Percentiles rank a stretch among this genome's conserved stretches.
These are phyloP conservation scores for Cheirogaleus medius DNA, from an alignment of 2,113 vertebrate genomes.

Conservation along the genomic window DNA sequence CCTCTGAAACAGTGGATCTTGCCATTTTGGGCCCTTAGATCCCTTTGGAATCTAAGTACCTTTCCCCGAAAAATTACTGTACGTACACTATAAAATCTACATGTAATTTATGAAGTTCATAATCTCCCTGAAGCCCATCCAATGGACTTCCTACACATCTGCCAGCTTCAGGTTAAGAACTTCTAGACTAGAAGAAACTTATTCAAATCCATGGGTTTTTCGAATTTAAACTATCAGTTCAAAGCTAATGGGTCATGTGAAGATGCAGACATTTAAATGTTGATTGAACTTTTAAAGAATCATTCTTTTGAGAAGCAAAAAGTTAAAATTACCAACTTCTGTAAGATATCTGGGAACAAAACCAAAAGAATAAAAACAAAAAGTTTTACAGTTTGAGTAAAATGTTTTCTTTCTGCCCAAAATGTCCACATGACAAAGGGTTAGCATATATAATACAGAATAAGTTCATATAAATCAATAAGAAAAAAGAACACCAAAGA, in stretches of 20 bases:
- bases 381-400: not conserved
- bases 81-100: not conserved
- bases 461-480: not conserved
- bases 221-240: not conserved
- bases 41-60: not conserved
- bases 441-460: not conserved
- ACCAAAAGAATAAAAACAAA: not conserved
- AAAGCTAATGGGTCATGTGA: not conserved
- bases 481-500: not conserved
- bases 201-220: not conserved
- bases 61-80: not conserved
- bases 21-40: not conserved
- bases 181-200: not conserved
- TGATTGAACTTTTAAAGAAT: not conserved
- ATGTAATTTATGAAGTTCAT: not conserved
- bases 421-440: not conserved
- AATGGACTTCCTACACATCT: not conserved
- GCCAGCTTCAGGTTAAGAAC: not conserved
- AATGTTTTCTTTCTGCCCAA: not conserved
- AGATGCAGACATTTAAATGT: not conserved
- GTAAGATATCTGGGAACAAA: not conserved
- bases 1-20: not conserved
- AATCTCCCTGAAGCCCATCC: not conserved
- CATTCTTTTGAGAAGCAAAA: not conserved
- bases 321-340: not conserved